phyloP scores from a whole-genome alignment of 2,113 vertebrate species.

The Grantiella picta region DNA sequence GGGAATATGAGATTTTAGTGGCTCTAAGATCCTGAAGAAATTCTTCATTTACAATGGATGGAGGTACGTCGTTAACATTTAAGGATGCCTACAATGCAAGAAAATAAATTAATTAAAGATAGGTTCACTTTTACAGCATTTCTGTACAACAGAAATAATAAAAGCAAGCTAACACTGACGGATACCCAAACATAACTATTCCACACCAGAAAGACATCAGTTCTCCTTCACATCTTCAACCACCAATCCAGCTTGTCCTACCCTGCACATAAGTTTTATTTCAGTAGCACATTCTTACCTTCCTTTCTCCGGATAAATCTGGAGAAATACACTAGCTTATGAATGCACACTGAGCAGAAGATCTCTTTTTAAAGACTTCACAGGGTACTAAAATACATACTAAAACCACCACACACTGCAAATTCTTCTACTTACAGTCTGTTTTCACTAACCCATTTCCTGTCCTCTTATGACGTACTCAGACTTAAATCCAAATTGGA shows the following conservation, averaged over 20 bases:
- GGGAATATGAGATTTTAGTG: conserved; percentile 84
- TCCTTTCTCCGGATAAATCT: neutral
- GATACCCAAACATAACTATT: neutral
- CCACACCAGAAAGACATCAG: neutral
- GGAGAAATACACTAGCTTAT: neutral
- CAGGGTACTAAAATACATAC: neutral
- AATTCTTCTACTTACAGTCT: neutral
- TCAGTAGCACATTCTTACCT: neutral
- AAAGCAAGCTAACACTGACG: neutral
- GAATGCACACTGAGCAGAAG: neutral
- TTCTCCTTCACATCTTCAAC: neutral
- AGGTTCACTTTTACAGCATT: neutral
- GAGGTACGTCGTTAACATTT: conserved; percentile 82
- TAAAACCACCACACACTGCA: neutral
- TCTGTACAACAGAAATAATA: neutral
- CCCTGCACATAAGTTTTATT: neutral
- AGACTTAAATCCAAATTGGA: neutral
- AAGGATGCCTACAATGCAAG: conserved; percentile 79
- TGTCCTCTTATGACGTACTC: neutral
- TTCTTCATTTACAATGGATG: conserved; percentile 85
- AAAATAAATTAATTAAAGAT: neutral
- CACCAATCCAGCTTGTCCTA: neutral
- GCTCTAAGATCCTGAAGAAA: conserved; percentile 89
- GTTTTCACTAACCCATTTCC: neutral
- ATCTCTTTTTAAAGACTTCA: neutral